Evolutionary conservation across 2,113 vertebrate genomes (phyloP).

Genomic region (Pygathrix nemaeus): DNA sequence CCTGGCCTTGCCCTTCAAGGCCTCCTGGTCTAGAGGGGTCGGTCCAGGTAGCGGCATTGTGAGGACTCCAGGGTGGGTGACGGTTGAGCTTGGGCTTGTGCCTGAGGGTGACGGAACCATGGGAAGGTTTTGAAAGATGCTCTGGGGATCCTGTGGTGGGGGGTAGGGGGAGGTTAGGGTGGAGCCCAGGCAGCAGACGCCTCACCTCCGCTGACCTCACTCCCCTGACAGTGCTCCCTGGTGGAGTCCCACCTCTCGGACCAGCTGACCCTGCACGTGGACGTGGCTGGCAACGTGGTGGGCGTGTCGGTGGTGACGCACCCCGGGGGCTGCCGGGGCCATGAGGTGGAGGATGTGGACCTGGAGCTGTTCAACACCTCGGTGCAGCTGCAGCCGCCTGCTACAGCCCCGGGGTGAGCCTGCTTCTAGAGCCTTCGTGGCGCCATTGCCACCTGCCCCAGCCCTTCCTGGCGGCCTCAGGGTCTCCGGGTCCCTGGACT

Average conservation of each 20-base stretch:
- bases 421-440: rapidly evolving
- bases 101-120: rapidly evolving
- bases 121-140: background rate
- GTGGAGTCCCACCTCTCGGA: slow-evolving; percentile 95
- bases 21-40: background rate
- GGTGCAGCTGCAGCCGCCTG: slow-evolving; percentile 86
- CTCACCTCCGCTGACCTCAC: background rate
- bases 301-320: slow-evolving; percentile 92
- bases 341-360: slow-evolving; percentile 92
- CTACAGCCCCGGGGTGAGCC: slow-evolving; percentile 88
- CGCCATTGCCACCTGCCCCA: rapidly evolving
- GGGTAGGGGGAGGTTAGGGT: background rate
- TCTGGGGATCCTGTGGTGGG: background rate
- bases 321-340: slow-evolving; percentile 90
- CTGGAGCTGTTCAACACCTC: slow-evolving; percentile 94
- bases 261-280: slow-evolving; percentile 90
- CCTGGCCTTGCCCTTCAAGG: background rate
- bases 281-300: slow-evolving; percentile 90
- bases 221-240: slow-evolving; percentile 88
- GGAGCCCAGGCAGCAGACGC: background rate
- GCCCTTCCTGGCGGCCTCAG: rapidly evolving
- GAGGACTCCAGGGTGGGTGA: background rate
- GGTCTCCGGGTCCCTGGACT: too few relatives aligned
- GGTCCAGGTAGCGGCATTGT: rapidly evolving
- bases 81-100: background rate